Evolutionary conservation across 2,797 vertebrate species (phyloP), one percentile per base, ranked within the genome.

Genomic region (Myoxocephalus aenaeus): DNA sequence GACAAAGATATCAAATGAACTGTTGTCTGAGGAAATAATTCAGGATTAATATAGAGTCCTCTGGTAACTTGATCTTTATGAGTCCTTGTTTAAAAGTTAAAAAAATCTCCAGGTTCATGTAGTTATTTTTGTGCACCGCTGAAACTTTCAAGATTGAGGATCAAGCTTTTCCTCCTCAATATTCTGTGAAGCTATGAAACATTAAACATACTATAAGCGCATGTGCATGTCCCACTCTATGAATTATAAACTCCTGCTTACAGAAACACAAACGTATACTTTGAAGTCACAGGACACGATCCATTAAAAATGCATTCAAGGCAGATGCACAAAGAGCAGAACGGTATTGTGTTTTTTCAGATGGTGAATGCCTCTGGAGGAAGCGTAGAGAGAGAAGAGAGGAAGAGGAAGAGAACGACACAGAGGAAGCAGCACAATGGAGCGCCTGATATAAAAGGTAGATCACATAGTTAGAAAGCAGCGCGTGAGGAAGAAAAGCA

Each of bases 401-500:
- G 22, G 36, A 61, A 20, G 58, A n/a, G 12, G 29, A 34, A 22
- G 3, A 13, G 14, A 38, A 22, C 11, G 58, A 44, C 50, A 7
- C 36, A 20, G 10, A 51, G n/a, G 42, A 36, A 46, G 38, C 22
- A 29, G 29, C 14, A 53, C 11, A 59, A 36, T 0, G 25, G n/a
- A 46, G 53, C 27, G 6, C 13, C 7, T 32, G 51, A 54, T 71
- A 18, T 8, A 34, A 34, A 66, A 32, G 69, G n/a, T 18, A 64
- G 66, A 63, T 51, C 20, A 51, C 50, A 36, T 14, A 2, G 14
- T 36, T 46, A 56, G 27, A 38, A 75, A 59, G 44, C 14, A 53
- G 66, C 74, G 64, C 38, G 32, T 4, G 5, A 40, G 48, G 8
- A 56, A 36, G 69, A 66, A 44, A 67, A 14, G 44, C 29, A 66